Base-by-base conservation (phyloP, 2,888 invertebrate species). In the Stenurella melanura region DNA sequence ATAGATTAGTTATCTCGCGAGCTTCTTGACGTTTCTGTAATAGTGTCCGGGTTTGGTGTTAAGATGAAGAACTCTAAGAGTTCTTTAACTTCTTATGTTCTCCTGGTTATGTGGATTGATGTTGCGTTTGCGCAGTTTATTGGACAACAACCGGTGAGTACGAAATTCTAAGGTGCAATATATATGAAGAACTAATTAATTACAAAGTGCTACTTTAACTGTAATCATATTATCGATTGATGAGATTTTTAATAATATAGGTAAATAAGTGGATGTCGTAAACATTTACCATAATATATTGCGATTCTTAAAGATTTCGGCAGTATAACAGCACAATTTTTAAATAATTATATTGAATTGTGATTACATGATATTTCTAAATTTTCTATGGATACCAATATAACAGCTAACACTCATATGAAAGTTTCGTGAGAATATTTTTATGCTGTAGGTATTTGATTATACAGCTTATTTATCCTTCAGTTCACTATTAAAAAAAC, bases 41-140 rank as follows among this genome's bases (percentile, higher is more conserved):
- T 30, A 64, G 75, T 75, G 74, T 26, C 63, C 61, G 63, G 21
- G 50, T 58, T 72, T 42, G 71, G 83, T 83, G 83, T 79, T 80
- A 83, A 83, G 80, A 85, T 83, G 82, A 85, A 83, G 80, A 84
- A 57, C 64, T 63, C 81, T 80, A 82, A 82, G 80, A 85, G 84
- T 80, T 80, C 82, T 81, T 84, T 79, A 75, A 78, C 79, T 77
- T 80, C 85, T 85, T 86, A 83, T 84, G 82, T 86, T 84, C 82
- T 86, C 84, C 85, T 75, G 85, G 84, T 85, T 75, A 74, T 84
- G 81, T 84, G 84, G 80, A 78, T 83, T 74, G 79, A 81, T 70
- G 78, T 77, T 79, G 84, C 84, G 78, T 72, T 82, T 83, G 85
- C 87, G 85, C 87, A 87, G 85, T 85, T 86, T 85, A 81, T 82